These are phyloP conservation scores for Peromyscus leucopus DNA, from an alignment of 2,113 vertebrate species.

Conservation along the genomic window DNA sequence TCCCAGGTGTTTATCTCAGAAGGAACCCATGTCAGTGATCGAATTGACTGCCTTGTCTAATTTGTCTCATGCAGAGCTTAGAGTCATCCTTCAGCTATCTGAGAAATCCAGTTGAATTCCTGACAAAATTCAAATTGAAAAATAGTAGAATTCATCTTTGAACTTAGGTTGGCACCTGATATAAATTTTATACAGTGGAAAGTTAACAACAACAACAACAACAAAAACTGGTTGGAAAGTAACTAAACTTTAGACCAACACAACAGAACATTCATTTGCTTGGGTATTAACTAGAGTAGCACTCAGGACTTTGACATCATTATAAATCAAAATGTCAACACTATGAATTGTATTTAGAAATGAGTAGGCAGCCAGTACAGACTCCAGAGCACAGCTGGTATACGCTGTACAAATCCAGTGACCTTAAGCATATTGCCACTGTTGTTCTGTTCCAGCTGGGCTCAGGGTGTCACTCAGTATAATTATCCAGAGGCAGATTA, in stretches of 20 bases:
- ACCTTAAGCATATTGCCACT: conserved; percentile 31
- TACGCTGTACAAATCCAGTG: neutral
- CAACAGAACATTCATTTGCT: neutral
- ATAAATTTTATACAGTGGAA: neutral
- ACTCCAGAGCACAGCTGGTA: conserved; percentile 10
- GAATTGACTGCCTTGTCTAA: neutral
- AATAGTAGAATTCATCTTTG: neutral
- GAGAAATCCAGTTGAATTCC: neutral
- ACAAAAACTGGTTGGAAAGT: neutral
- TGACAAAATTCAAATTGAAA: neutral
- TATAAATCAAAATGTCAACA: conserved; percentile 67
- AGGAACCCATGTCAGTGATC: neutral
- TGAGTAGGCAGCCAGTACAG: neutral
- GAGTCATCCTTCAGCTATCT: neutral
- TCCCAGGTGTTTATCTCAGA: neutral
- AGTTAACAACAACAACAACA: neutral
- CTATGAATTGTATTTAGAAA: neutral
- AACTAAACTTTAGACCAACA: neutral
- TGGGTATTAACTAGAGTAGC: neutral
- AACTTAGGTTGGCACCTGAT: neutral
- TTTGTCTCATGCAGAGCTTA: neutral
- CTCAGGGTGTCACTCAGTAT: conserved; percentile 24
- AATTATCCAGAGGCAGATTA: conserved; percentile 36
- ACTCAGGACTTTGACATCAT: neutral
- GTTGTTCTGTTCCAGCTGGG: neutral